Base-by-base conservation (phyloP, 2,113 vertebrate genomes). In the Menidia beryllina region DNA sequence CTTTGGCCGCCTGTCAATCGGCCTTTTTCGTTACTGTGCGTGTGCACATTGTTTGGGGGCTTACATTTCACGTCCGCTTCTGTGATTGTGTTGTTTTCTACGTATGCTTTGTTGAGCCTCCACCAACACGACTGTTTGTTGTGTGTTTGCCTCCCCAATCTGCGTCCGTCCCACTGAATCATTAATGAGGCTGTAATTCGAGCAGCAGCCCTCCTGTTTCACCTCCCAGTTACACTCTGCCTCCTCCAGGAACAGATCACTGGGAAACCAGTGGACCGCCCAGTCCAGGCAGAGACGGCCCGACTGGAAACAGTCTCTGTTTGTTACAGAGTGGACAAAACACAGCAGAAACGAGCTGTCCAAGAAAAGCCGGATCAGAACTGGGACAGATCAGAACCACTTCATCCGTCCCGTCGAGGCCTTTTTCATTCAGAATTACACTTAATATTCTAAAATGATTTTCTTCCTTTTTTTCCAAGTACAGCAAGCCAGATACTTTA, bases 131-230 rank as follows among this genome's bases (percentile, higher is more conserved):
- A 26, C 63, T 72, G 72, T 77, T 79, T 80, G 89, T 88, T 74
- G 75, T 82, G 55, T 60, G 58, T 58, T 49, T 59, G 47, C 43
- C 56, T 26, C 34, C 9, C 23, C 19, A 1, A 64, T 56, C 62
- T 69, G 67, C 54, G 58, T 65, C 81, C 81, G 27, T 39, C 70
- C 58, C 60, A 48, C 71, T 92, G 88, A 89, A 92, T 91, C 79
- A 89, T 92, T 91, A 59, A 92, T 91, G 88, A 88, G 79, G 6
- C 70, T 86, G 89, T 88, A 89, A 92, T 64, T 77, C n/a, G 77
- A 90, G 80, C 75, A 11, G 55, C 20, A 62, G 41, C 67, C 68
- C 68, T 84, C 59, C 47, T 60, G 8, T 69, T 63, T 75, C 58
- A 59, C 15, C 57, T 24, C 12, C 65, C 72, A 39, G 61, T 77